phyloP scores from a whole-genome alignment of 2,797 vertebrate genomes.

The Gallinago nigripennis region DNA sequence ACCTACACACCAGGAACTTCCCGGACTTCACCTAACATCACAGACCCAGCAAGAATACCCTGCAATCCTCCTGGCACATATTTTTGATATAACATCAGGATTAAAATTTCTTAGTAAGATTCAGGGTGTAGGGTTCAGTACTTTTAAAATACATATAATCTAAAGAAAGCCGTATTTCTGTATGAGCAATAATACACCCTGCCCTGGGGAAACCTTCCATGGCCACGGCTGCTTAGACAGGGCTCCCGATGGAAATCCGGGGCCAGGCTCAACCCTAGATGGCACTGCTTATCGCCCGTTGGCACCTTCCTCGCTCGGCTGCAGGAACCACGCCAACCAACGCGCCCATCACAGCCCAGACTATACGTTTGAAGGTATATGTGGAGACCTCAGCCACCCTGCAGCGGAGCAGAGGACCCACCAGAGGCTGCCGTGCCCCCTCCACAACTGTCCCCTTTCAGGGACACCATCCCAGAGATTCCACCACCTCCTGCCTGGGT shows the following conservation, averaged over 20 bases:
- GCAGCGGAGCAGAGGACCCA: neutral
- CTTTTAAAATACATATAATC: neutral
- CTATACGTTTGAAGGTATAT: rapidly evolving
- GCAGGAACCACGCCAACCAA: neutral
- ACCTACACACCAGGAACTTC: neutral
- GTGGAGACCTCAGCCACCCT: neutral
- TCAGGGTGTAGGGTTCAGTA: neutral
- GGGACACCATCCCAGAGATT: neutral
- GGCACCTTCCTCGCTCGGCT: neutral
- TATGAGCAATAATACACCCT: neutral
- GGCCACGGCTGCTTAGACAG: neutral
- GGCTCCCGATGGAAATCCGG: neutral
- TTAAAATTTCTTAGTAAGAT: neutral
- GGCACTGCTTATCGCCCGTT: constrained; percentile 44
- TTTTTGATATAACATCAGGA: neutral
- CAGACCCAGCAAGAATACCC: neutral
- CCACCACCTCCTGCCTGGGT: rapidly evolving
- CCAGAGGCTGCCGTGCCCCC: neutral
- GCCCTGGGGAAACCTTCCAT: neutral
- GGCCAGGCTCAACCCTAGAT: constrained; percentile 58
- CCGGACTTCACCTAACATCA: neutral
- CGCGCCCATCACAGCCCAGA: rapidly evolving
- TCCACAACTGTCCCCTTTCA: rapidly evolving
- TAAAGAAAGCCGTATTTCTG: neutral
- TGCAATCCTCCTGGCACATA: neutral